phyloP scores from a whole-genome alignment of 92 coral and sea anemone species.

The Palythoa caribaeorum region DNA sequence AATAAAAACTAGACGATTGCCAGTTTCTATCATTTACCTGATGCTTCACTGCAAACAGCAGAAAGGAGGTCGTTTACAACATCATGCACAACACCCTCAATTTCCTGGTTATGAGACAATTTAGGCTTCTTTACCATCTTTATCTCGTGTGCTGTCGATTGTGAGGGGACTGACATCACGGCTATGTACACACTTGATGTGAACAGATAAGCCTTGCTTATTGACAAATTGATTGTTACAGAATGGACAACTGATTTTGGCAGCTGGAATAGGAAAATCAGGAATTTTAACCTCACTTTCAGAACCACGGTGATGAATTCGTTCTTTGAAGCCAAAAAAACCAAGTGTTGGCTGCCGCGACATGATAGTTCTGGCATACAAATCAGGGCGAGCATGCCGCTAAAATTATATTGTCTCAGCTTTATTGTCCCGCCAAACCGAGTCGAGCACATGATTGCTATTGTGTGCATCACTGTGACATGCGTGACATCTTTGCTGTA shows the following conservation, averaged over 20 bases:
- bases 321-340: conserved; percentile 32
- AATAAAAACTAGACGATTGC: conserved; percentile 19
- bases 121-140: neutral
- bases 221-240: conserved; percentile 43
- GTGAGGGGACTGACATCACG: conserved; percentile 36
- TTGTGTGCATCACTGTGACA: conserved; percentile 36
- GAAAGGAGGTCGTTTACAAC: conserved; percentile 1
- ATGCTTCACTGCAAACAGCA: conserved; percentile 11
- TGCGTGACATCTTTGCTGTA: conserved; percentile 37
- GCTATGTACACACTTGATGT: conserved; percentile 37
- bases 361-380: conserved; percentile 42
- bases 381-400: conserved; percentile 37
- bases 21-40: conserved; percentile 1
- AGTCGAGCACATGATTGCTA: conserved; percentile 31
- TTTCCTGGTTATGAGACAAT: neutral
- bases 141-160: conserved; percentile 33
- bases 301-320: conserved; percentile 38
- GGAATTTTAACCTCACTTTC: conserved; percentile 25
- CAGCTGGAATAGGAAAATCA: conserved; percentile 40
- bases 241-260: conserved; percentile 41
- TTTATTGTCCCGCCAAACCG: conserved; percentile 43
- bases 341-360: conserved; percentile 42
- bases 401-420: conserved; percentile 23
- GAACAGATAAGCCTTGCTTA: conserved; percentile 36
- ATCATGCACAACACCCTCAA: neutral